Conservation (phyloP, 2,888 invertebrate species). For the Athrips mouffetella region DNA sequence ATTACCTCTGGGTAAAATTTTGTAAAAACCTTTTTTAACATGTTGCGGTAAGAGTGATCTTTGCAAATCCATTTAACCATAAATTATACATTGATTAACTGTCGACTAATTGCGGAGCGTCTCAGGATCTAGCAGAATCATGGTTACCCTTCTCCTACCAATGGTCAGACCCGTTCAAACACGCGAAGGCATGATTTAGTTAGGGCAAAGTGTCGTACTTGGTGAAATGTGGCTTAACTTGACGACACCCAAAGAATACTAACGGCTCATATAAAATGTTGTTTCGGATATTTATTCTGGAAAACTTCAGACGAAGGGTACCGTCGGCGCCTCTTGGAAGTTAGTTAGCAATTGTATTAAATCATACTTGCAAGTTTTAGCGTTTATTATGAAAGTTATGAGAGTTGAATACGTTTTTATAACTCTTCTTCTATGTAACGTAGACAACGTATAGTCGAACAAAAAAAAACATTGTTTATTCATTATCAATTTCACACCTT, state of each 20-base stretch:
- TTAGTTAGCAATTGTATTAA: not conserved
- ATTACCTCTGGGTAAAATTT: no score
- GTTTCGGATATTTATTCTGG: not conserved
- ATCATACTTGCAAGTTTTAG: not conserved
- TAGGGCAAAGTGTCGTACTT: conserved; percentile 51
- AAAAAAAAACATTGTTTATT: no score
- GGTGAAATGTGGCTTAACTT: conserved; percentile 59
- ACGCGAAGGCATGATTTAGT: conserved; percentile 50
- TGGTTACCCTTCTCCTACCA: conserved; percentile 21
- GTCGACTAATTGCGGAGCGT: no score
- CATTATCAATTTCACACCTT: no score
- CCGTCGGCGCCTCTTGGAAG: not conserved
- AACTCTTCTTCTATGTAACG: no score
- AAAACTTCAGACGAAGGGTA: not conserved
- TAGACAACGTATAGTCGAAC: no score
- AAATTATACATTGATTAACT: no score
- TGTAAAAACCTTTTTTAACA: no score
- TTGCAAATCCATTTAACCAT: no score
- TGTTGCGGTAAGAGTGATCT: no score
- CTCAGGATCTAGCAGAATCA: conserved; percentile 13
- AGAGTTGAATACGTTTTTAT: no score
- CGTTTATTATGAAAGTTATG: no score
- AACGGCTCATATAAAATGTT: not conserved
- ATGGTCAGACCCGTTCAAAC: conserved; percentile 25
- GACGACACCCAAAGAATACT: conserved; percentile 46